Percentiles rank a stretch among this genome's conserved stretches.
Evolutionary conservation across 2,113 vertebrate genomes (phyloP).

Genomic region (Leptobrachium leishanense): DNA sequence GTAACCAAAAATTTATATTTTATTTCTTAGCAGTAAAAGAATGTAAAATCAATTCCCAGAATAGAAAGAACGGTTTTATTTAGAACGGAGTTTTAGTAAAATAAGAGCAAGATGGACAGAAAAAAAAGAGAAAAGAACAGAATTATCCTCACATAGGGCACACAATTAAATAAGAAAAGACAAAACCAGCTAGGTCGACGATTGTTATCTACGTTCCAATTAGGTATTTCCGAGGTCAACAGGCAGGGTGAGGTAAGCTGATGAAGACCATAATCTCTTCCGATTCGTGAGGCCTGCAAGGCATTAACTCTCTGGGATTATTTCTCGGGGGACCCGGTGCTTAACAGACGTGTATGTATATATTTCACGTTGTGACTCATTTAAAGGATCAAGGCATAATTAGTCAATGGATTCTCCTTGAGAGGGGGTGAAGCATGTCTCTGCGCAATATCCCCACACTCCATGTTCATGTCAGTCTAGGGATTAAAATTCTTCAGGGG

Average conservation of each 20-base stretch:
- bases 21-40: no score
- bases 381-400: neutral
- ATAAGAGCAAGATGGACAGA: neutral
- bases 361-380: neutral
- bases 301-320: neutral
- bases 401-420: neutral
- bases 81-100: no score
- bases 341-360: neutral
- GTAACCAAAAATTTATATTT: no score
- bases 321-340: neutral
- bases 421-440: neutral
- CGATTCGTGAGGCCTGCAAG: neutral
- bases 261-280: neutral
- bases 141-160: neutral
- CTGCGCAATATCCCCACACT: neutral
- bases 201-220: neutral
- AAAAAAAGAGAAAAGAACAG: neutral
- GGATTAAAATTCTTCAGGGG: neutral
- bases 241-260: neutral
- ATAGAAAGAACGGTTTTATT: no score
- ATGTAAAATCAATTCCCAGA: no score
- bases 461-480: neutral
- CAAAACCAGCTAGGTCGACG: neutral
- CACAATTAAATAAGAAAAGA: neutral
- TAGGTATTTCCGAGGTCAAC: neutral